Percentiles rank a stretch among this genome's conserved stretches.
These are phyloP conservation scores for Ficedula albicollis DNA, from an alignment of 2,797 vertebrate species.

Conservation along the genomic window DNA sequence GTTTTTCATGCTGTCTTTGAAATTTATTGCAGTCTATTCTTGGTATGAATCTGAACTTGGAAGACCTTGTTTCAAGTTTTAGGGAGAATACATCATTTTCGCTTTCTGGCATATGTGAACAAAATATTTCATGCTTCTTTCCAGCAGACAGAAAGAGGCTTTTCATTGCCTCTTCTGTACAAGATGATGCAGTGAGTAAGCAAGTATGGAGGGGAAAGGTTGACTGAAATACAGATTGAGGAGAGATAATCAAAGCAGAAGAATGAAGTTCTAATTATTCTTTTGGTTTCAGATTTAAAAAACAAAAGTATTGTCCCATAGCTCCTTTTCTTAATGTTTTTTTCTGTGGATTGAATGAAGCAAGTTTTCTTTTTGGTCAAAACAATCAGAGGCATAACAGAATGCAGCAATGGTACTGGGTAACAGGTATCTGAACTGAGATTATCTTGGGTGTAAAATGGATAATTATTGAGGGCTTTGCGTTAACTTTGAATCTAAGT, in stretches of 20 bases:
- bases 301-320: background rate
- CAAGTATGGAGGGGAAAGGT: background rate
- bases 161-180: background rate
- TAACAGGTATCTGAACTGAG: background rate
- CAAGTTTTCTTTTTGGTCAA: background rate
- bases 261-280: background rate
- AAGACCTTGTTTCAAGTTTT: background rate
- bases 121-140: background rate
- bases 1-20: background rate
- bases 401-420: background rate
- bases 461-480: background rate
- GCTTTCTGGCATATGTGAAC: background rate
- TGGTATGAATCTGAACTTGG: background rate
- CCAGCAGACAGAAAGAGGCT: background rate
- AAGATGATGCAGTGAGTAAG: background rate
- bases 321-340: background rate
- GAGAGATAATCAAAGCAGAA: background rate
- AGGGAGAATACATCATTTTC: background rate
- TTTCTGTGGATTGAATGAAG: background rate
- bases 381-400: background rate
- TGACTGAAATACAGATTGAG: background rate
- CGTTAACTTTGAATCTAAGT: background rate
- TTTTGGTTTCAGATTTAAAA: background rate
- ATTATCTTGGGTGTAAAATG: background rate
- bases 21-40: background rate